Evolutionary conservation across 2,888 invertebrate species (phyloP).

Genomic region (Lasioglossum morio): DNA sequence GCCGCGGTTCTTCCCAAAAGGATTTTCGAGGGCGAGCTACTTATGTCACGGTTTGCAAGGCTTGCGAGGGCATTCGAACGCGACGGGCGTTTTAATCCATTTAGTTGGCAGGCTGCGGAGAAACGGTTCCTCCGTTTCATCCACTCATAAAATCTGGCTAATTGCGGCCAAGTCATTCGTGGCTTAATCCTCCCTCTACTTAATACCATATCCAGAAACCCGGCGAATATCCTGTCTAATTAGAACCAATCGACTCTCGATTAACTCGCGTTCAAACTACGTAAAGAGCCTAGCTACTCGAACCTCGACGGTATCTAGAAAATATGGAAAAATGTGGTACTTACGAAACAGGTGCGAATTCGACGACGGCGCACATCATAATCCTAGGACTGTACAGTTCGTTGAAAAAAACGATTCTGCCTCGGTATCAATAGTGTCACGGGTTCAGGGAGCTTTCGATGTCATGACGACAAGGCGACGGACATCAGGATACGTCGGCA

Average conservation of each 20-base stretch:
- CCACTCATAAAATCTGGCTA: constrained; percentile 79
- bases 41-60: neutral
- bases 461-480: constrained; percentile 42
- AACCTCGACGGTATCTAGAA: neutral
- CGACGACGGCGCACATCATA: constrained; percentile 18
- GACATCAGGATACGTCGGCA: constrained; percentile 40
- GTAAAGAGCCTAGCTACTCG: too few species aligned
- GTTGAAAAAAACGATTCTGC: constrained; percentile 19
- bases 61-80: constrained; percentile 32
- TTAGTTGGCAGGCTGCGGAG: constrained; percentile 44
- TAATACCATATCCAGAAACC: neutral
- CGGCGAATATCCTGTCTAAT: neutral
- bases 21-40: neutral
- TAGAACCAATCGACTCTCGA: neutral
- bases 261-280: neutral
- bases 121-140: constrained; percentile 57
- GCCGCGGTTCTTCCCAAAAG: neutral
- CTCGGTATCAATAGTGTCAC: constrained; percentile 33
- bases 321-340: constrained; percentile 18
- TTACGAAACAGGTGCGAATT: constrained; percentile 44
- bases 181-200: constrained; percentile 49
- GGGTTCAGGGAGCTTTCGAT: constrained; percentile 36
- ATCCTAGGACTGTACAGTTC: constrained; percentile 42
- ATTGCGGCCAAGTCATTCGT: constrained; percentile 77
- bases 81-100: constrained; percentile 67